Evolutionary conservation across 2,113 vertebrate species (phyloP).

Genomic region (Calidris pygmaea): DNA sequence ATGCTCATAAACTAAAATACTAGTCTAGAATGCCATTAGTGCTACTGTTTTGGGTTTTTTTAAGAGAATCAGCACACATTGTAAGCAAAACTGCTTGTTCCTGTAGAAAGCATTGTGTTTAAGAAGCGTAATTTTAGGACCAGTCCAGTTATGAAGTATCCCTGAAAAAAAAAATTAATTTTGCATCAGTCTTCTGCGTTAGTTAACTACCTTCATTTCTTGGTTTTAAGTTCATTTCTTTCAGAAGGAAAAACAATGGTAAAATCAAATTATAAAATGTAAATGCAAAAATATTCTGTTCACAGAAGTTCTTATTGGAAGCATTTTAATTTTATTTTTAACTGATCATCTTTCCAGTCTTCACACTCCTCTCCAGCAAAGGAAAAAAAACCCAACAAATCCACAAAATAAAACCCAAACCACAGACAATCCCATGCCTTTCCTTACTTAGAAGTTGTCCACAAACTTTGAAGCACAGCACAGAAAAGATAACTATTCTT

Average conservation of each 20-base stretch:
- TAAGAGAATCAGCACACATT: neutral
- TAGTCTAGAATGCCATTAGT: neutral
- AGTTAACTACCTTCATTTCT: neutral
- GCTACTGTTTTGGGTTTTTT: neutral
- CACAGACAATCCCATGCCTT: neutral
- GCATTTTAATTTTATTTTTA: neutral
- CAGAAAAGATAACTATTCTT: neutral
- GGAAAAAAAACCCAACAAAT: neutral
- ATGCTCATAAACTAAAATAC: neutral
- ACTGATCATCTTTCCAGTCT: neutral
- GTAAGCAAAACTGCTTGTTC: neutral
- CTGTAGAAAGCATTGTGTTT: no score
- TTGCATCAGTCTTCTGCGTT: neutral
- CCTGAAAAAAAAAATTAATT: neutral
- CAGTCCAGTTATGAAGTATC: neutral
- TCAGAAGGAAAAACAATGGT: neutral
- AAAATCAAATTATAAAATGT: neutral
- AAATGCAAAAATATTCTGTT: neutral
- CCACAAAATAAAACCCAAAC: neutral
- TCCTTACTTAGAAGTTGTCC: neutral
- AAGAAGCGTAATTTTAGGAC: neutral
- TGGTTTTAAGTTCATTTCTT: neutral
- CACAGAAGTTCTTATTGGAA: neutral
- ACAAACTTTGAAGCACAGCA: neutral
- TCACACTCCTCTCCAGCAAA: neutral